Conservation (phyloP, 2,888 invertebrate species). For the Sisyra terminalis region DNA sequence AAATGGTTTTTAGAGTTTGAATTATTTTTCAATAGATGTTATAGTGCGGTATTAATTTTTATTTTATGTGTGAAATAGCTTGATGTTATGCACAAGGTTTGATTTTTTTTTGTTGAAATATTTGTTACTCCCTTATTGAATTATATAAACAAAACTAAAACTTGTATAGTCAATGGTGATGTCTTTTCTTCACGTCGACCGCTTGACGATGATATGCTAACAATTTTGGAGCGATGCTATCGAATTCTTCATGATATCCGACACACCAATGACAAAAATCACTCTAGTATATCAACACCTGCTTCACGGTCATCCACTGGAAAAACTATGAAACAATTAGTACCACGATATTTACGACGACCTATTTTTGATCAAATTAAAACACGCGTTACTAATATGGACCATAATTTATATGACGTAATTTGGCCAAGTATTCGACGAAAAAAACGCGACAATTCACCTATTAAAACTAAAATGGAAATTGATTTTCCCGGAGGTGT, state of each 20-base stretch:
- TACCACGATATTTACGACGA: conserved; percentile 48
- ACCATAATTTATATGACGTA: conserved; percentile 75
- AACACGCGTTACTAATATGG: conserved; percentile 58
- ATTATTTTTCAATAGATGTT: not conserved
- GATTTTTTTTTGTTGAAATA: too few species aligned
- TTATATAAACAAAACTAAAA: too few species aligned
- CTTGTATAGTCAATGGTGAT: conserved; percentile 51
- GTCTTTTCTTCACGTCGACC: conserved; percentile 54
- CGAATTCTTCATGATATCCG: conserved; percentile 45
- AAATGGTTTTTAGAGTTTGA: not conserved
- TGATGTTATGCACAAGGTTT: too few species aligned
- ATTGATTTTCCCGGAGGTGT: conserved; percentile 60
- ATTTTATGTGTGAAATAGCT: too few species aligned
- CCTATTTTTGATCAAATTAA: conserved; percentile 59
- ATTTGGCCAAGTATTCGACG: conserved; percentile 81
- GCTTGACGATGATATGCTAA: conserved; percentile 51
- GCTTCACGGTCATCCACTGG: conserved; percentile 36
- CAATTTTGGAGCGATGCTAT: conserved; percentile 62
- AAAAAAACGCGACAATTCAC: conserved; percentile 41
- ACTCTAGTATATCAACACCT: conserved; percentile 40
- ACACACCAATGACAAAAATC: conserved; percentile 30
- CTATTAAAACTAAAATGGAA: conserved; percentile 37
- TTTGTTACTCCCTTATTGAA: too few species aligned
- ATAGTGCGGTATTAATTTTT: too few species aligned
- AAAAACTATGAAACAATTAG: conserved; percentile 2